phyloP scores from a whole-genome alignment of 2,113 vertebrate genomes.

The Tyrannus savana region DNA sequence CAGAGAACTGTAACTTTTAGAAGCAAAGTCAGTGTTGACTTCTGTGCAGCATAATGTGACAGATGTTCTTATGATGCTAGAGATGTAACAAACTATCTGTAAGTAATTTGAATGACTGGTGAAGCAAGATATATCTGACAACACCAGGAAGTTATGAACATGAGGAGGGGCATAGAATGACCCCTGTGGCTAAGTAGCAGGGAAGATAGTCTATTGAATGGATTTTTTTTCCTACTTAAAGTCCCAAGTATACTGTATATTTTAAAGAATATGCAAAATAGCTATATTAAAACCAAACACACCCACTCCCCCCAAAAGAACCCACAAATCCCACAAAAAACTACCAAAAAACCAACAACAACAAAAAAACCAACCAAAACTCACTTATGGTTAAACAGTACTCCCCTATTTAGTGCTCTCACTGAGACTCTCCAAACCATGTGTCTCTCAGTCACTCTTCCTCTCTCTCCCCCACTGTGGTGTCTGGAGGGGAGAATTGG shows the following conservation, averaged over 20 bases:
- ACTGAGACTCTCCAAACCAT: neutral
- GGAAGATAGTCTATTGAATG: neutral
- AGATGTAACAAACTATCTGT: constrained; percentile 39
- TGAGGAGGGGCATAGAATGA: neutral
- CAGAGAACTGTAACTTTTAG: neutral
- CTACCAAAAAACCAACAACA: neutral
- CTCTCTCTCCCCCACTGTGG: accelerated
- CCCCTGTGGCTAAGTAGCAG: neutral
- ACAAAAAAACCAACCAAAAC: neutral
- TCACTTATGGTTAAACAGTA: neutral
- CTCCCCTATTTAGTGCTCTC: neutral
- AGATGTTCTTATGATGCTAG: constrained; percentile 53
- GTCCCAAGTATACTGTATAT: neutral
- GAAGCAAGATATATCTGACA: constrained; percentile 53
- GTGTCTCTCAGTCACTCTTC: accelerated
- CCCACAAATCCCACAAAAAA: neutral
- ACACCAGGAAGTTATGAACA: neutral
- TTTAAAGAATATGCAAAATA: neutral
- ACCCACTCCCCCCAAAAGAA: accelerated
- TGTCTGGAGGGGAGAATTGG: neutral
- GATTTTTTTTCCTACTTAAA: neutral
- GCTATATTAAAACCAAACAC: neutral
- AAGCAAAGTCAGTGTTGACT: neutral
- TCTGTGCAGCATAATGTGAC: constrained; percentile 9
- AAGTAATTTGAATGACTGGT: constrained; percentile 61